Evolutionary conservation across 2,797 vertebrate species (phyloP), one percentile per base, ranked within the genome.

Genomic region (Chromobotia macracanthus): DNA sequence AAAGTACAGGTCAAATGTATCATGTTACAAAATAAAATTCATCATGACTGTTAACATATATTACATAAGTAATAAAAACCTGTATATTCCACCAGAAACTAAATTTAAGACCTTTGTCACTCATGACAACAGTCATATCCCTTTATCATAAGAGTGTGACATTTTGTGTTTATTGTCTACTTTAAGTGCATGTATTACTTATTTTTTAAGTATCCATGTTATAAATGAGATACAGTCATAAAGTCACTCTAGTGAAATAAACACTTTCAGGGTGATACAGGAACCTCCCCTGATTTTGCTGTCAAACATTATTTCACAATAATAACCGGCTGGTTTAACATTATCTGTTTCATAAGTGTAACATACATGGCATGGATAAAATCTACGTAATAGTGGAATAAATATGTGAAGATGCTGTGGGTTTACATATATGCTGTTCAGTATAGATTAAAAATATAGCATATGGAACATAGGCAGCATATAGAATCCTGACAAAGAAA

Each of bases 381-480:
- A 55, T 0, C 0, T 21, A 55, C 16, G n/a, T 55, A 71, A 70
- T 1, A 16, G 12, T 21, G 68, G n/a, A 16, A 15, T 53, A 18
- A 69, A 31, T 53, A 25, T 10, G 50, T 31, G 28, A 46, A 69
- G 23, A 51, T 51, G 50, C 50, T 51, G 50, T 18, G 23, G 9
- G 21, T 72, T 56, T 61, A 48, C 28, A 73, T 31, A 61, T 61
- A 61, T 28, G 48, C 56, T 15, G 35, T 58, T 38, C 13, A 44
- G 19, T 18, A 25, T n/a, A 15, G 15, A n/a, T 23, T 60, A 51
- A 41, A 23, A 41, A 18, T 23, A 2, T 44, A 73, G 16, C 71
- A 28, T 60, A 46, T 48, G 38, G 21, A 61, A 28, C n/a, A 12
- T 21, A 71, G 68, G 68, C 50, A 71, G 68, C 68, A 71, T 41